Conservation (phyloP, 2,888 invertebrate genomes). For the Tipula unca region DNA sequence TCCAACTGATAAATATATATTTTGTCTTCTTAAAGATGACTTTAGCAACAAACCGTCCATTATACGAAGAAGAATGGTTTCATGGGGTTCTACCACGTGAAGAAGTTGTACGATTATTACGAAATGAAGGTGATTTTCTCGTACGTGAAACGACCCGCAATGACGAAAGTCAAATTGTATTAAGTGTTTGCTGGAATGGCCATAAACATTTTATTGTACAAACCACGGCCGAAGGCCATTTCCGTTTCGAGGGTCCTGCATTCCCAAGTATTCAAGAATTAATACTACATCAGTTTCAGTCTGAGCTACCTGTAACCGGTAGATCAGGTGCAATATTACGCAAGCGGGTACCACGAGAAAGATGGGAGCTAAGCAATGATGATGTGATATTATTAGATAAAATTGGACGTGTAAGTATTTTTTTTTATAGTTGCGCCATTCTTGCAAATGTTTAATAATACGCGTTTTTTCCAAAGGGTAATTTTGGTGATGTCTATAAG, state of each 20-base stretch:
- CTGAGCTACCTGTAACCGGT: conserved; percentile 81
- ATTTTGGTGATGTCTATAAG: conserved; percentile 95
- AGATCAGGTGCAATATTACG: conserved; percentile 84
- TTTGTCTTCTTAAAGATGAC: conserved; percentile 33
- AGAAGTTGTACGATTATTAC: conserved; percentile 84
- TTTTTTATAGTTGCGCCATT: conserved; percentile 9
- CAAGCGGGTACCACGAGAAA: conserved; percentile 77
- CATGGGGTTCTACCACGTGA: conserved; percentile 93
- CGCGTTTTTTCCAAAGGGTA: conserved; percentile 56
- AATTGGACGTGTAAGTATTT: conserved; percentile 73
- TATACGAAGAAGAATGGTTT: conserved; percentile 94
- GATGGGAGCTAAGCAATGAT: conserved; percentile 94
- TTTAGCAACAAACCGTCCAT: conserved; percentile 51
- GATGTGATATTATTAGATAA: conserved; percentile 86
- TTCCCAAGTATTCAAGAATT: conserved; percentile 89
- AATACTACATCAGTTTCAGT: conserved; percentile 79
- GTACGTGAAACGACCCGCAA: conserved; percentile 89
- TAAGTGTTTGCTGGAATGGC: conserved; percentile 93
- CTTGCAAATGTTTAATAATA: background rate
- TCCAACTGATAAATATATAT: background rate
- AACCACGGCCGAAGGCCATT: conserved; percentile 85
- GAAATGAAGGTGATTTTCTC: conserved; percentile 89
- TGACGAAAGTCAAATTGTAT: conserved; percentile 84
- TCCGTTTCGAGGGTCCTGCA: conserved; percentile 87
- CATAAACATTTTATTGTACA: conserved; percentile 97